These are phyloP conservation scores for Xylocopa sonorina DNA, from an alignment of 1,140 invertebrate species.

Conservation along the genomic window DNA sequence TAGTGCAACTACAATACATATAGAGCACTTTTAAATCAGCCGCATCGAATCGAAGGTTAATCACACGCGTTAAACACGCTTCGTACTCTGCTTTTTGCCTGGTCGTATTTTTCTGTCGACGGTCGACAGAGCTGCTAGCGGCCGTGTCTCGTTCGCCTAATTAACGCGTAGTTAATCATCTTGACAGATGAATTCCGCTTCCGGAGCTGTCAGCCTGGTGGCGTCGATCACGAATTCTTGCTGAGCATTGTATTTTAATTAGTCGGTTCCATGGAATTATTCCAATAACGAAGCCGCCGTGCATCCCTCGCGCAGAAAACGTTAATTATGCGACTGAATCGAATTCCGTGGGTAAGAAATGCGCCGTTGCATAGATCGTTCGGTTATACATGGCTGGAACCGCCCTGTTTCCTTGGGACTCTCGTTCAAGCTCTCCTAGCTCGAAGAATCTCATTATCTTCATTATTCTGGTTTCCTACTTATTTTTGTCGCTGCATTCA, in stretches of 20 bases:
- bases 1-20: not conserved
- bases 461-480: not conserved
- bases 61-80: not conserved
- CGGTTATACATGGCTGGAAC: not conserved
- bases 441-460: slow-evolving; percentile 1
- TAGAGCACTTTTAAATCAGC: slow-evolving; percentile 2
- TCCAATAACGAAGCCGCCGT: slow-evolving; percentile 10
- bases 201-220: slow-evolving; percentile 44
- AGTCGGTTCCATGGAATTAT: slow-evolving; percentile 25
- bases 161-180: slow-evolving; percentile 49
- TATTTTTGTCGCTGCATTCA: not conserved
- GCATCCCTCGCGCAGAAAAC: not conserved
- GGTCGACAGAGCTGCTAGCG: not conserved
- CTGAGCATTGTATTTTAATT: slow-evolving; percentile 49
- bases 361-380: not conserved
- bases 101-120: slow-evolving; percentile 17
- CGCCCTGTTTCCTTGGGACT: slow-evolving; percentile 5
- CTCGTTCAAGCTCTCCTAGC: not conserved
- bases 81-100: not conserved
- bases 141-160: slow-evolving; percentile 29
- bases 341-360: slow-evolving; percentile 7
- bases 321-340: slow-evolving; percentile 41
- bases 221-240: slow-evolving; percentile 33
- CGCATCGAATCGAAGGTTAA: slow-evolving; percentile 26
- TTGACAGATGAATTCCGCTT: slow-evolving; percentile 54